Evolutionary conservation across 2,888 invertebrate species (phyloP).

Genomic region (Nomada hirtipes): DNA sequence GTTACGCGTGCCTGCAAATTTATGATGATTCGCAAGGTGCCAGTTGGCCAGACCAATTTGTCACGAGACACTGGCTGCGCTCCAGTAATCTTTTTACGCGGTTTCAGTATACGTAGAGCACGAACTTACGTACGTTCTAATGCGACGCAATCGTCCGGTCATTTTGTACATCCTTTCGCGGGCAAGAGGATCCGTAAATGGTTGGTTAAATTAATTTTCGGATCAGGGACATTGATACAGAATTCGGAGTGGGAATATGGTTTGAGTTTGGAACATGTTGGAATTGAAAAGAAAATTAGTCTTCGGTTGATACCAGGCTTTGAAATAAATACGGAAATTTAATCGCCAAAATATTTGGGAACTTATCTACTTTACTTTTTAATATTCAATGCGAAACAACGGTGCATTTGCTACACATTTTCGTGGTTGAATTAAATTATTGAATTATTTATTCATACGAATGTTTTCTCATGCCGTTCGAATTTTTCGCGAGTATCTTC

Average conservation of each 20-base stretch:
- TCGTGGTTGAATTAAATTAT: too few species aligned
- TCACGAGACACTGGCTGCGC: constrained; percentile 51
- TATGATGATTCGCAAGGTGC: constrained; percentile 44
- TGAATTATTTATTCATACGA: too few species aligned
- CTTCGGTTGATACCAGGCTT: too few species aligned
- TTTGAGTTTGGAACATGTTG: background rate
- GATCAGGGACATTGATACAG: background rate
- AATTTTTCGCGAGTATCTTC: background rate
- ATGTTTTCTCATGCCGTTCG: background rate
- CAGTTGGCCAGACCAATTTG: constrained; percentile 39
- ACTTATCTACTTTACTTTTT: too few species aligned
- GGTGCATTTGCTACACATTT: too few species aligned
- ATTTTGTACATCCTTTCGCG: background rate
- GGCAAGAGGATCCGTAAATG: too few species aligned
- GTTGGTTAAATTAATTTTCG: background rate
- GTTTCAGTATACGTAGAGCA: background rate
- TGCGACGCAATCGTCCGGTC: background rate
- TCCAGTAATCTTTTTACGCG: constrained; percentile 34
- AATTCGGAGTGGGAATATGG: background rate
- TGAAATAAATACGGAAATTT: too few species aligned
- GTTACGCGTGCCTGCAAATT: constrained; percentile 26
- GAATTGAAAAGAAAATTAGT: background rate
- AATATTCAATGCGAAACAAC: too few species aligned
- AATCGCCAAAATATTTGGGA: too few species aligned
- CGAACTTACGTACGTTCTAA: background rate